phyloP scores from a whole-genome alignment of 2,888 invertebrate genomes.

The Cotesia congregata region DNA sequence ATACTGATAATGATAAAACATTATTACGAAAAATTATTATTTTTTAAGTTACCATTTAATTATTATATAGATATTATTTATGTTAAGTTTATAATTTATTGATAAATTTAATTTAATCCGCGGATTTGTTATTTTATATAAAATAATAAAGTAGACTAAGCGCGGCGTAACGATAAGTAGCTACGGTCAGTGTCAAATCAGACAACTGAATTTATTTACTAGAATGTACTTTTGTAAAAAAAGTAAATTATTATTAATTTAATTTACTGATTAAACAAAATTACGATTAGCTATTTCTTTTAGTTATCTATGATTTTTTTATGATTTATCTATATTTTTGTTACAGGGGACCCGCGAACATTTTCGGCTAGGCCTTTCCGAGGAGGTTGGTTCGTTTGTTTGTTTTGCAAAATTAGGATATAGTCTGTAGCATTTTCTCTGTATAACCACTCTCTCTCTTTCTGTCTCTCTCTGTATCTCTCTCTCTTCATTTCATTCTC shows the following conservation, averaged over 20 bases:
- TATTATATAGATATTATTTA: not conserved
- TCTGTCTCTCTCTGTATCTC: constrained; percentile 36
- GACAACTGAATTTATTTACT: not conserved
- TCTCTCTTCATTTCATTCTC: constrained; percentile 26
- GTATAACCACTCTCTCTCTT: constrained; percentile 48
- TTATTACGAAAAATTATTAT: not conserved
- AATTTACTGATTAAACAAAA: constrained; percentile 23
- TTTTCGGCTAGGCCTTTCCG: constrained; percentile 69
- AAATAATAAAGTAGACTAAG: not conserved
- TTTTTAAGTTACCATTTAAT: constrained; percentile 3
- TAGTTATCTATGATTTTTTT: constrained; percentile 65
- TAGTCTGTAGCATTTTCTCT: constrained; percentile 65
- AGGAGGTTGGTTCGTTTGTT: constrained; percentile 70
- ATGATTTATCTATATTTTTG: constrained; percentile 69
- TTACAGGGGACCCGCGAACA: constrained; percentile 69
- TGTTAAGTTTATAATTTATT: constrained; percentile 7
- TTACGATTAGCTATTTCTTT: constrained; percentile 54
- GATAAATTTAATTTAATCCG: not conserved
- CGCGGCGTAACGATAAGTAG: not conserved
- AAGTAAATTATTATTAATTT: not conserved
- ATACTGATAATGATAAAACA: no score
- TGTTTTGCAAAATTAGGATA: constrained; percentile 65
- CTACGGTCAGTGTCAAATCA: constrained; percentile 2
- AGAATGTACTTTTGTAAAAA: not conserved
- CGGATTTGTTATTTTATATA: not conserved